Evolutionary conservation across 2,113 vertebrate genomes (phyloP).

Genomic region (Salvelinus alpinus): DNA sequence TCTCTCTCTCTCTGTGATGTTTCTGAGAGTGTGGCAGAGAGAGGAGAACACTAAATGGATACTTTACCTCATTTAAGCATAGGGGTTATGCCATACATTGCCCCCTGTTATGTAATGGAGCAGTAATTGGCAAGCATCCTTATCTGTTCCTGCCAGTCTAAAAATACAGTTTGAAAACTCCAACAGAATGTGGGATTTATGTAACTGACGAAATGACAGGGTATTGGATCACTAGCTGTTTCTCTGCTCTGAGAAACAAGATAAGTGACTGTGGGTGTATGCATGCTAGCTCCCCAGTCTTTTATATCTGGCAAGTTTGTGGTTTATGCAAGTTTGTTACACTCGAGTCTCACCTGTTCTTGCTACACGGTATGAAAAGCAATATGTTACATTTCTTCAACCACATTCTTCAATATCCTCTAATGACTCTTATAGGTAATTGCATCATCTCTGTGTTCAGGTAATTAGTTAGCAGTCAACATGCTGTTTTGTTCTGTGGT

Average conservation of each 20-base stretch:
- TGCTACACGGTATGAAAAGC: not conserved
- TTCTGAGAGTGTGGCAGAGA: slow-evolving; percentile 9
- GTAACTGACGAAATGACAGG: slow-evolving; percentile 52
- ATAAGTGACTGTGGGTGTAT: slow-evolving; percentile 23
- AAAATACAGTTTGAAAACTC: slow-evolving; percentile 57
- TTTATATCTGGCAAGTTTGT: no score
- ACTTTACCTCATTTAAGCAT: not conserved
- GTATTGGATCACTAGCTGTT: slow-evolving; percentile 51
- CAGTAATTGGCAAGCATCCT: slow-evolving; percentile 58
- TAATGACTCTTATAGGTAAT: slow-evolving; percentile 5
- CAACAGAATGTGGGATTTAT: slow-evolving; percentile 59
- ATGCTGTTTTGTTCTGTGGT: slow-evolving; percentile 1
- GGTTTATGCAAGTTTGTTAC: no score
- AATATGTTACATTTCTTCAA: slow-evolving; percentile 2
- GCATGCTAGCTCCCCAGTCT: not conserved
- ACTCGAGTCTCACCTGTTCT: not conserved
- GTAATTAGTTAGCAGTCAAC: not conserved
- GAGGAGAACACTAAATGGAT: not conserved
- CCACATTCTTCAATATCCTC: slow-evolving; percentile 4
- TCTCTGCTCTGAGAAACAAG: slow-evolving; percentile 31
- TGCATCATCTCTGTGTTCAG: not conserved
- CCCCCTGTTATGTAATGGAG: slow-evolving; percentile 54
- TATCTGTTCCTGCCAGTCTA: slow-evolving; percentile 55
- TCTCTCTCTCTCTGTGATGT: slow-evolving; percentile 2
- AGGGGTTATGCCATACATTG: slow-evolving; percentile 6